Evolutionary conservation across 2,888 invertebrate species (phyloP).

Genomic region (Blera fallax): DNA sequence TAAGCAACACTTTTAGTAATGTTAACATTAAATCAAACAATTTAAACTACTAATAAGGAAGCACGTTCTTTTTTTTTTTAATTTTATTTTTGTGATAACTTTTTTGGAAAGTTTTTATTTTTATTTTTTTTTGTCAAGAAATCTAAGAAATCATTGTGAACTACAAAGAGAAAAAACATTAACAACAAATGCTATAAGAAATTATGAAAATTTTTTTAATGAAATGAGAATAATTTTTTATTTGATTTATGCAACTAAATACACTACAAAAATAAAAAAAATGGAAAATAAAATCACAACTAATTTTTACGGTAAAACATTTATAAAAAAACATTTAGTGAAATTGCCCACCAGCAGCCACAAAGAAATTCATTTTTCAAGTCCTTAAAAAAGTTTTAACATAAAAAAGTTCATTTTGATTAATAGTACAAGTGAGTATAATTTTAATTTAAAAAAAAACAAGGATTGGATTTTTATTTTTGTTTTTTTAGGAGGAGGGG

Average conservation of each 20-base stretch:
- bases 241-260: constrained; percentile 53
- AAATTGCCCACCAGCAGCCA: constrained; percentile 79
- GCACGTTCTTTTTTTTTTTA: constrained; percentile 28
- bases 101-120: constrained; percentile 24
- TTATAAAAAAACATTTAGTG: constrained; percentile 65
- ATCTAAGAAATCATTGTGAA: constrained; percentile 59
- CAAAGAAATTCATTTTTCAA: constrained; percentile 75
- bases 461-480: not conserved
- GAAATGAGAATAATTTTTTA: constrained; percentile 15
- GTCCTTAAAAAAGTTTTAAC: constrained; percentile 63
- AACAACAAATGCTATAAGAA: constrained; percentile 31
- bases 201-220: constrained; percentile 8
- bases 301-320: constrained; percentile 51
- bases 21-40: constrained; percentile 62
- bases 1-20: not conserved
- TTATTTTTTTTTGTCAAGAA: constrained; percentile 5
- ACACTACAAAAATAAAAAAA: constrained; percentile 44
- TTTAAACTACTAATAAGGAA: constrained; percentile 59
- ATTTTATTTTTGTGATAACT: constrained; percentile 3
- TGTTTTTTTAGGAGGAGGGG: constrained; percentile 6
- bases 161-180: constrained; percentile 41
- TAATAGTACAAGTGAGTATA: constrained; percentile 54
- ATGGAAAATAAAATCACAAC: constrained; percentile 19
- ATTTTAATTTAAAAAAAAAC: constrained; percentile 10
- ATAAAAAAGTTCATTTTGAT: constrained; percentile 48